Evolutionary conservation across 2,888 invertebrate genomes (phyloP), one percentile per base, ranked within the genome.

Genomic region (Cheilosia soror): DNA sequence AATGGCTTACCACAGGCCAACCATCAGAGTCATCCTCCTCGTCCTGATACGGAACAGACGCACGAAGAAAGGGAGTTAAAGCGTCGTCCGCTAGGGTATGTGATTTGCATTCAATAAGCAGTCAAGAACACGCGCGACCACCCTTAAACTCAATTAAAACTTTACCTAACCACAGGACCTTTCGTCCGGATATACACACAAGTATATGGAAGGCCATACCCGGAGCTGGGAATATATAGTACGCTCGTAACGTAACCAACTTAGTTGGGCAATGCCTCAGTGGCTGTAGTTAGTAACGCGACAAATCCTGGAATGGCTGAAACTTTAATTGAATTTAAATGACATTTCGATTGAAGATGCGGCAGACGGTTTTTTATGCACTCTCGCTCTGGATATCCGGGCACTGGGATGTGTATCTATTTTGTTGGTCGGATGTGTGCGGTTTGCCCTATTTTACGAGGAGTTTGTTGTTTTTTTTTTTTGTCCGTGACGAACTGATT

Each of bases 91-190:
- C n/a, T 29, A 29, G 72, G 53, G 80, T 80, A 77, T 80, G 85
- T 80, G 85, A 85, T 85, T 85, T 85, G 85, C 85, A 85, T 85
- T 85, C 85, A 80, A 85, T 85, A 85, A 85, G 73, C 76, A 85
- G 85, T 85, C 85, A 85, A 81, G 85, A 80, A 85, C 85, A 85
- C 85, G 85, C 85, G 85, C 85, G 85, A 62, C 85, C 85, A 85
- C 85, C 85, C 80, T 85, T 81, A 84, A 85, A 85, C 85, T 85
- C 85, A 85, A 85, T 85, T 85, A 85, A 85, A 85, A 85, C 80
- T 85, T 85, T 80, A 85, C 80, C 85, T 72, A 80, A 85, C 85
- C 85, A 77, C 76, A 80, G 80, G 75, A 77, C 80, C 57, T 72
- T 71, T 33, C 69, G 40, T 69, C 53, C 40, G 69, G 63, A 58